Conservation (phyloP, 2,888 invertebrate species). For the Epinotia demarniana region DNA sequence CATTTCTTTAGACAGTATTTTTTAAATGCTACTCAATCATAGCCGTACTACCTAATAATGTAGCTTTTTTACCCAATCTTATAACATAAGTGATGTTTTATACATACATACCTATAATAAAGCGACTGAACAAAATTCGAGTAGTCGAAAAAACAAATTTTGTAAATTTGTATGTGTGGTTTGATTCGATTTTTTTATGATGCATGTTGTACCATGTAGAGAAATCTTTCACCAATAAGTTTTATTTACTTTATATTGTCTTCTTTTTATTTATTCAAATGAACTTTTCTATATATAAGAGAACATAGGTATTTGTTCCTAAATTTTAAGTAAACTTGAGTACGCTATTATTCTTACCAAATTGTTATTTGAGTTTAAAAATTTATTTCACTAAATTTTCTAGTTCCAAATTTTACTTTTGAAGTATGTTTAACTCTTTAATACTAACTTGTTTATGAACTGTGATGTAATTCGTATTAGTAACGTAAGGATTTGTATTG, state of each 20-base stretch:
- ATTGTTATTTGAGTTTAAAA: slow-evolving; percentile 67
- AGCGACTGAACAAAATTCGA: slow-evolving; percentile 68
- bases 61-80: slow-evolving; percentile 81
- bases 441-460: slow-evolving; percentile 83
- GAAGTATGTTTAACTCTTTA: slow-evolving; percentile 75
- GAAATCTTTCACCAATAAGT: slow-evolving; percentile 5
- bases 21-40: slow-evolving; percentile 66
- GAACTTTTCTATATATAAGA: slow-evolving; percentile 11
- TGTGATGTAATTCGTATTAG: slow-evolving; percentile 85
- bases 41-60: slow-evolving; percentile 63
- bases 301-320: slow-evolving; percentile 72
- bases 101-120: slow-evolving; percentile 62
- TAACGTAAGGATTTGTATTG: slow-evolving; percentile 80
- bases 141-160: slow-evolving; percentile 56
- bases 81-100: slow-evolving; percentile 63
- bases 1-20: slow-evolving; percentile 70
- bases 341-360: slow-evolving; percentile 77
- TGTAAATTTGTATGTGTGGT: slow-evolving; percentile 63
- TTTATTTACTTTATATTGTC: not conserved
- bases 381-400: slow-evolving; percentile 65
- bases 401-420: slow-evolving; percentile 70
- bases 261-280: slow-evolving; percentile 12
- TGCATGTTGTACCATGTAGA: slow-evolving; percentile 44
- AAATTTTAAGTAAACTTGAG: slow-evolving; percentile 63
- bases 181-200: slow-evolving; percentile 48